Evolutionary conservation across 2,888 invertebrate genomes (phyloP), one percentile per base, ranked within the genome.

Genomic region (Xylota sylvarum): DNA sequence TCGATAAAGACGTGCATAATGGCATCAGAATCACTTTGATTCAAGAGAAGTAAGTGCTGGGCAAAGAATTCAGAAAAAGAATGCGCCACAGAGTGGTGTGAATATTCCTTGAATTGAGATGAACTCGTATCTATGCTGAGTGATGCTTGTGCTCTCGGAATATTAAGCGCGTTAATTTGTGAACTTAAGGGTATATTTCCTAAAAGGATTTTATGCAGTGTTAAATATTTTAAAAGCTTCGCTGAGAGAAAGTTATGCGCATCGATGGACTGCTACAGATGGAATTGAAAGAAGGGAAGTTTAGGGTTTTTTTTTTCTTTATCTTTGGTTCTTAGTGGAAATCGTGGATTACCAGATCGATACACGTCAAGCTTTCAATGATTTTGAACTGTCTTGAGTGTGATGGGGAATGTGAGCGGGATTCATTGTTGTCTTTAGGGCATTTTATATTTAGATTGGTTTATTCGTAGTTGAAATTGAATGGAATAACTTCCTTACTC

Each of bases 1-100:
- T 85, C 80, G 76, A 76, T 85, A 81, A 85, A 80, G 60, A 81
- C 85, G 70, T 80, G 76, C 76, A 85, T 76, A 85, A 85, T 85
- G 81, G 70, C 76, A 76, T 52, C 50, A 46, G 46, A 85, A 85
- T 80, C 80, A 74, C 80, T 84, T 84, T 80, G 84, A 84, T 80
- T 74, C 67, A 17, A 12, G 27, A 65, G 35, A 50, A 69, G 23
- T 72, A 79, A 79, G 69, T 80, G 74, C 74, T 60, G 65, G 64
- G 12, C 55, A 32, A 35, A 60, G 27, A 55, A 52, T 5, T 6
- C 52, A 60, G 60, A 52, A 48, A 14, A 35, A 50, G 12, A 58
- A 37, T 50, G 17, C 12, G 30, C 27, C 19, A 10, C 23, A n/a
- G 17, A 50, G 43, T 62, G 19, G 55, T 55, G 72, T 46, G 65